A percentile compares a stretch with the other conserved stretches of the same genome.
These are phyloP conservation scores for Amorpha juglandis DNA, from an alignment of 2,888 invertebrate genomes.

Conservation along the genomic window DNA sequence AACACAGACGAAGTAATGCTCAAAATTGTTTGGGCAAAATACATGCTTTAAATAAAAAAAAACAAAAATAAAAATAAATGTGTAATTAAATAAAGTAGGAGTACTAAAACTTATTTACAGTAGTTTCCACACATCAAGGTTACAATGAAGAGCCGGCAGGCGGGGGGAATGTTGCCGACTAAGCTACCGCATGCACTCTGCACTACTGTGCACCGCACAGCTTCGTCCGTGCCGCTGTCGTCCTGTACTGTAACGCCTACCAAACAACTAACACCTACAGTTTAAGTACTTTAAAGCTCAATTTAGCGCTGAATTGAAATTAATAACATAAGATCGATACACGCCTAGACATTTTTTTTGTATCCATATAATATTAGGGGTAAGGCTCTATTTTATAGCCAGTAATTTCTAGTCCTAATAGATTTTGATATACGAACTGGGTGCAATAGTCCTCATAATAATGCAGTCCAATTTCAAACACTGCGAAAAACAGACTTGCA, in stretches of 20 bases:
- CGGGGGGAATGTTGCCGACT: conserved; percentile 65
- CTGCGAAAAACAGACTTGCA: no score
- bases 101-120: conserved; percentile 13
- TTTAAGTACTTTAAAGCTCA: conserved; percentile 36
- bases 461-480: no score
- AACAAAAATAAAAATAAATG: neutral
- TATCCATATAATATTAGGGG: neutral
- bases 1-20: neutral
- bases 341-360: neutral
- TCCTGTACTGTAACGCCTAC: conserved; percentile 8
- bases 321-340: neutral
- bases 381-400: neutral
- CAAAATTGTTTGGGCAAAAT: no score
- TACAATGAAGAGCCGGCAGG: conserved; percentile 63
- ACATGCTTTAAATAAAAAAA: neutral
- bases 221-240: conserved; percentile 53
- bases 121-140: conserved; percentile 62
- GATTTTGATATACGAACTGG: no score
- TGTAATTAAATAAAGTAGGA: no score
- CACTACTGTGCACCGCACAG: conserved; percentile 61
- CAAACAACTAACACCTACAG: conserved; percentile 31
- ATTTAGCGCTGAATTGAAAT: conserved; percentile 24
- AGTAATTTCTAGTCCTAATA: no score
- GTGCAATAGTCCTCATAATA: no score
- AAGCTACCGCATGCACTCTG: conserved; percentile 79